Evolutionary conservation across 1,140 invertebrate genomes (phyloP).

Genomic region (Cyrtorhinus lividipennis): DNA sequence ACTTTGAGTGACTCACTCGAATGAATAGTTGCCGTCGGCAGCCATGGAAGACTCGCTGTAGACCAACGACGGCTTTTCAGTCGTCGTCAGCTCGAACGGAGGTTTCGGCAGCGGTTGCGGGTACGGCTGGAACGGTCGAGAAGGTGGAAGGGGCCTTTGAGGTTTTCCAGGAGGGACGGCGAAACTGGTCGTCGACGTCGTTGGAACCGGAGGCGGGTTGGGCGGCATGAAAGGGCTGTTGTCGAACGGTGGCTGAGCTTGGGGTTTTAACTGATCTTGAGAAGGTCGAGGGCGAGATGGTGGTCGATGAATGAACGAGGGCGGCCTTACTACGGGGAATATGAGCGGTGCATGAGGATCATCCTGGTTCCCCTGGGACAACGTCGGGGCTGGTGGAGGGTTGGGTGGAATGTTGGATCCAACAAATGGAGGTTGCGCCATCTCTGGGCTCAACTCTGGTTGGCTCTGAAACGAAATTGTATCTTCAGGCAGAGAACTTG

Average conservation of each 20-base stretch:
- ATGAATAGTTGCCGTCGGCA: slow-evolving; percentile 18
- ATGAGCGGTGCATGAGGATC: neutral
- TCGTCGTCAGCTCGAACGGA: neutral
- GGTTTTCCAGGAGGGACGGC: neutral
- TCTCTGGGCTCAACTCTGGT: no score
- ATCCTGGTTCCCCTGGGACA: no score
- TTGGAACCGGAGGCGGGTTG: neutral
- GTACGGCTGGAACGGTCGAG: neutral
- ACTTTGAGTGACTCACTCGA: slow-evolving; percentile 21
- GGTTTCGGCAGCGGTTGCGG: neutral
- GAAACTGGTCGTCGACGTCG: neutral
- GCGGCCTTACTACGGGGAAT: neutral
- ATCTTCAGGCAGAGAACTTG: no score
- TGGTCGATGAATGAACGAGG: neutral
- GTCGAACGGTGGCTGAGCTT: neutral
- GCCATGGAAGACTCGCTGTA: neutral
- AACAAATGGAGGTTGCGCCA: no score
- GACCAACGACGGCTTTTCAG: neutral
- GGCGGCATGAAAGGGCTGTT: neutral
- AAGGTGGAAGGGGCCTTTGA: neutral
- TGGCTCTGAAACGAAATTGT: no score
- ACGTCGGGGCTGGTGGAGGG: no score
- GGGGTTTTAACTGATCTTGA: neutral
- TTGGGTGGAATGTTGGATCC: no score
- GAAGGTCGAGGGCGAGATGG: neutral